Percentiles rank a stretch among this genome's conserved stretches.
Conservation (phyloP, 2,888 invertebrate genomes). For the Phyllotreta striolata region DNA sequence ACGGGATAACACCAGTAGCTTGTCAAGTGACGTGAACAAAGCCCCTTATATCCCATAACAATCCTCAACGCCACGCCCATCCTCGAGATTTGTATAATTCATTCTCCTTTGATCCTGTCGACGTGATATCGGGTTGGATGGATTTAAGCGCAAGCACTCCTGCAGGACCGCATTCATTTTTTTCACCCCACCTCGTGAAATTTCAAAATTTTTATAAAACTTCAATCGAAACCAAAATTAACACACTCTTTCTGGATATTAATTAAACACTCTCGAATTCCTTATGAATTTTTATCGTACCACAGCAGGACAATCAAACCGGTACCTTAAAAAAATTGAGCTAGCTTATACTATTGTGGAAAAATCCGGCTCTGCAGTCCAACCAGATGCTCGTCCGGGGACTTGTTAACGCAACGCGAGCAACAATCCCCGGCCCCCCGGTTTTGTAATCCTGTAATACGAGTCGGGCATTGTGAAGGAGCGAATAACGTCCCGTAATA, state of each 20-base stretch:
- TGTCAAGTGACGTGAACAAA: conserved; percentile 48
- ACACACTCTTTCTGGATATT: neutral
- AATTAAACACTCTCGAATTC: conserved; percentile 4
- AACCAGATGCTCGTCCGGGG: conserved; percentile 43
- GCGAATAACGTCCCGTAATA: conserved; percentile 52
- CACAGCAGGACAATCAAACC: neutral
- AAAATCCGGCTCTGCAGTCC: conserved; percentile 33
- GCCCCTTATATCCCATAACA: conserved; percentile 48
- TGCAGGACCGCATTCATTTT: conserved; percentile 20
- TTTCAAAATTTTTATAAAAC: neutral
- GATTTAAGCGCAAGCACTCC: conserved; percentile 18
- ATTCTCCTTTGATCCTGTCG: conserved; percentile 34
- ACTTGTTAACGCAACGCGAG: conserved; percentile 16
- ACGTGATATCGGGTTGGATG: conserved; percentile 41
- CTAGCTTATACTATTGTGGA: neutral
- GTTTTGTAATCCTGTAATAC: conserved; percentile 56
- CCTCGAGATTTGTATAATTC: conserved; percentile 46
- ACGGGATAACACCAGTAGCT: conserved; percentile 43
- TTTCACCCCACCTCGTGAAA: neutral
- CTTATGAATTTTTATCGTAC: neutral
- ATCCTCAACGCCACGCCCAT: conserved; percentile 48
- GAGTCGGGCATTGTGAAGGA: conserved; percentile 53
- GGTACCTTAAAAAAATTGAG: neutral
- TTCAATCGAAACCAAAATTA: no score
- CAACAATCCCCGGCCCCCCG: conserved; percentile 30